A percentile compares a stretch with the other conserved stretches of the same genome.
phyloP scores from a whole-genome alignment of 2,113 vertebrate genomes.

The Aphyosemion australe region DNA sequence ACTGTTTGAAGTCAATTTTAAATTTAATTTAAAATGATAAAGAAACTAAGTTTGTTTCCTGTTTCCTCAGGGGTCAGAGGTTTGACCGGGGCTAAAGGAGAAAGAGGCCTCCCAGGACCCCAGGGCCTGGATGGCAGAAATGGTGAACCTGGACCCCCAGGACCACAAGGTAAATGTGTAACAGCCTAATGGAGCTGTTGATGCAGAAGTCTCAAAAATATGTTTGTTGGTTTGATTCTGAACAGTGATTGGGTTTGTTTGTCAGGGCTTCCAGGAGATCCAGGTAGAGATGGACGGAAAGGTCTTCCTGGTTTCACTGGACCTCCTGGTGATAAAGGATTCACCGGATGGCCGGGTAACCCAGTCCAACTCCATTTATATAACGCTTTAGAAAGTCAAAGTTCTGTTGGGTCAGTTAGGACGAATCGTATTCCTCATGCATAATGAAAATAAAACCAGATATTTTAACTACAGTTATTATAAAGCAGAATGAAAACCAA shows the following conservation, averaged over 20 bases:
- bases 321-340: slow-evolving; percentile 64
- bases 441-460: too few relatives aligned
- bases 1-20: too few relatives aligned
- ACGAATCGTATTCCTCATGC: too few relatives aligned
- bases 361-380: background rate
- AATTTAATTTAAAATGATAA: too few relatives aligned
- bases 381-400: too few relatives aligned
- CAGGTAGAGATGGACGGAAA: slow-evolving; percentile 53
- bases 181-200: too few relatives aligned
- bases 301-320: slow-evolving; percentile 64
- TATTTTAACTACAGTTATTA: too few relatives aligned
- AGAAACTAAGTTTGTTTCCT: background rate
- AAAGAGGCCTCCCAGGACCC: slow-evolving; percentile 46
- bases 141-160: slow-evolving; percentile 53
- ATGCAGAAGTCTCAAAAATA: too few relatives aligned
- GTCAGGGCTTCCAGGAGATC: slow-evolving; percentile 70
- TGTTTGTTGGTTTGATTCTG: background rate
- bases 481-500: too few relatives aligned
- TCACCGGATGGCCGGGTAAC: slow-evolving; percentile 76
- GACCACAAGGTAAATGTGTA: slow-evolving; percentile 60
- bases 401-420: too few relatives aligned
- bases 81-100: slow-evolving; percentile 56
- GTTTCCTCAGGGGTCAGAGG: slow-evolving; percentile 44
- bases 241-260: background rate
- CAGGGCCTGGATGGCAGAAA: slow-evolving; percentile 43